Percentiles rank a stretch among this genome's conserved stretches.
Conservation (phyloP, 2,888 invertebrate genomes). For the Homarus gammarus region DNA sequence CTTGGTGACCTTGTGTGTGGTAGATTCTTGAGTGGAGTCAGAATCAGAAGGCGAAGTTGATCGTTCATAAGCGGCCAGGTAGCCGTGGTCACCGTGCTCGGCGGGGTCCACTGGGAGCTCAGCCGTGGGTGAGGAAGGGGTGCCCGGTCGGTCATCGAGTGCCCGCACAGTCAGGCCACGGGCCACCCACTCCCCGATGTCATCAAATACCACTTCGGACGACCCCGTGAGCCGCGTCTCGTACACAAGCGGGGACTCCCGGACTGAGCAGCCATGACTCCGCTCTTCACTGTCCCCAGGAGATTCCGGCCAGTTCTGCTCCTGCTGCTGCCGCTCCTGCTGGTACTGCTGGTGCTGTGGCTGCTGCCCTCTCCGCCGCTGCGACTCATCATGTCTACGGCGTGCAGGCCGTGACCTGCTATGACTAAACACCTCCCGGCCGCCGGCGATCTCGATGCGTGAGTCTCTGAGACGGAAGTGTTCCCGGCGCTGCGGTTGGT, state of each 20-base stretch:
- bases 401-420: slow-evolving; percentile 88
- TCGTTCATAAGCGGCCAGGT: slow-evolving; percentile 65
- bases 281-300: slow-evolving; percentile 67
- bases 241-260: slow-evolving; percentile 82
- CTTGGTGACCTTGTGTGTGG: slow-evolving; percentile 79
- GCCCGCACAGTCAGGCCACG: slow-evolving; percentile 83
- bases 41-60: slow-evolving; percentile 75
- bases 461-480: slow-evolving; percentile 75
- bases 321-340: slow-evolving; percentile 42
- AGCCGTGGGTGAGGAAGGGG: slow-evolving; percentile 62
- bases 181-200: slow-evolving; percentile 89
- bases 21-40: slow-evolving; percentile 72
- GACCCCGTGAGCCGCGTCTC: slow-evolving; percentile 85
- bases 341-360: slow-evolving; percentile 38
- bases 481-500: slow-evolving; percentile 63
- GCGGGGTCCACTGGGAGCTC: slow-evolving; percentile 36
- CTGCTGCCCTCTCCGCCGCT: slow-evolving; percentile 51
- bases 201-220: slow-evolving; percentile 87
- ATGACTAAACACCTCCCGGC: slow-evolving; percentile 90
- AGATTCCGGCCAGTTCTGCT: slow-evolving; percentile 61
- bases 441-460: slow-evolving; percentile 83
- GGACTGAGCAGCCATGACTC: slow-evolving; percentile 43
- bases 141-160: slow-evolving; percentile 63
- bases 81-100: slow-evolving; percentile 56
- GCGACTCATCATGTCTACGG: slow-evolving; percentile 67